phyloP scores from a whole-genome alignment of 2,113 vertebrate species.

The Vireo altiloquus region DNA sequence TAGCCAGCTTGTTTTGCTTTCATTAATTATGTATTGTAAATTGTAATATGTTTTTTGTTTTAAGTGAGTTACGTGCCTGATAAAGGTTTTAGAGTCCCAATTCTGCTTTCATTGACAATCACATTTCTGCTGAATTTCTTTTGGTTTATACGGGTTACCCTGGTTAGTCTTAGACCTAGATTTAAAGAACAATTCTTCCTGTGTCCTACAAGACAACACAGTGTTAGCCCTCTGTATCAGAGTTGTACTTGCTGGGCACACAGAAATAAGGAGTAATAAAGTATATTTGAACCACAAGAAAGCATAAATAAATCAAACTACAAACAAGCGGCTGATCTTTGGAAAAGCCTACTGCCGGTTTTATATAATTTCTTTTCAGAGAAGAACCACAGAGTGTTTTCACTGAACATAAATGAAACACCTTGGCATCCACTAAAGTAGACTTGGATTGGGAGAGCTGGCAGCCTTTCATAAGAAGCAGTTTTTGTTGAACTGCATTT shows the following conservation, averaged over 20 bases:
- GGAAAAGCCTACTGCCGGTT: not conserved
- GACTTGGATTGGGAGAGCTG: not conserved
- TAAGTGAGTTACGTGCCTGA: not conserved
- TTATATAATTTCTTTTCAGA: slow-evolving; percentile 15
- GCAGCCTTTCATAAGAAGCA: slow-evolving; percentile 44
- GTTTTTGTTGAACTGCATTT: slow-evolving; percentile 58
- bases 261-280: not conserved
- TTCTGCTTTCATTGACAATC: not conserved
- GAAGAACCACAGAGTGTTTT: slow-evolving; percentile 5
- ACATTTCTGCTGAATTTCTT: not conserved
- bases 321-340: not conserved
- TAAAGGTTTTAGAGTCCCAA: not conserved
- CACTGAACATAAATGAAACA: slow-evolving; percentile 38
- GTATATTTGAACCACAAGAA: not conserved
- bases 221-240: not conserved
- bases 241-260: not conserved
- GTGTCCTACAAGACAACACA: not conserved
- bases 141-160: not conserved
- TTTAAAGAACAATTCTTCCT: not conserved
- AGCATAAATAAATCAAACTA: not conserved
- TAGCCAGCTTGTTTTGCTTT: not conserved
- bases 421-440: slow-evolving; percentile 52
- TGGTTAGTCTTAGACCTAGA: not conserved
- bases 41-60: not conserved
- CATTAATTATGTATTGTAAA: not conserved